These are phyloP conservation scores for Rhagonycha lutea DNA, from an alignment of 2,888 invertebrate species.

Conservation along the genomic window DNA sequence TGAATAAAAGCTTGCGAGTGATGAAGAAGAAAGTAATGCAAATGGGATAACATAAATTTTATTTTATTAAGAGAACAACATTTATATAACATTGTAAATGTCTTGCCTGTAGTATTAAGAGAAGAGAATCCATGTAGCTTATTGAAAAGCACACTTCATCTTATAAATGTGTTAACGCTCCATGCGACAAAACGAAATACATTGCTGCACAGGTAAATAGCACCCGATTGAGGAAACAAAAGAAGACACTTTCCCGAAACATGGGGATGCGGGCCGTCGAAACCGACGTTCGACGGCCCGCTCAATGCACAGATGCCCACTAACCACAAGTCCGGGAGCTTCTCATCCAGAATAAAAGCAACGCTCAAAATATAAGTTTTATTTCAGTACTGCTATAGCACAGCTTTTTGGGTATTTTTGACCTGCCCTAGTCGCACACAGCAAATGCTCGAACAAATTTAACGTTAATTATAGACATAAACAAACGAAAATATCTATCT, in stretches of 20 bases:
- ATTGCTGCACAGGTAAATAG: conserved; percentile 23
- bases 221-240: conserved; percentile 9
- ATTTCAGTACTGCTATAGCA: conserved; percentile 58
- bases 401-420: conserved; percentile 60
- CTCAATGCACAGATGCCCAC: conserved; percentile 47
- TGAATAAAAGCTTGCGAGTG: neutral
- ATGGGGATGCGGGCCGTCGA: conserved; percentile 38
- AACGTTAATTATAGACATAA: conserved; percentile 61
- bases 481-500: conserved; percentile 59
- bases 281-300: conserved; percentile 43
- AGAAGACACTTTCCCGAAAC: conserved; percentile 25
- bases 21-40: neutral
- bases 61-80: neutral
- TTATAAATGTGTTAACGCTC: conserved; percentile 12
- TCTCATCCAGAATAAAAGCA: conserved; percentile 56
- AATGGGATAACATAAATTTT: neutral
- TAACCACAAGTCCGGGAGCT: conserved; percentile 46
- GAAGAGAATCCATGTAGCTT: conserved; percentile 1
- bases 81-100: neutral
- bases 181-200: conserved; percentile 6
- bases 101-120: neutral
- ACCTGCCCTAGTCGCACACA: conserved; percentile 57
- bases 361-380: conserved; percentile 59
- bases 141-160: conserved; percentile 11
- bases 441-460: conserved; percentile 56